Evolutionary conservation across 2,888 invertebrate species (phyloP), one percentile per base, ranked within the genome.

Genomic region (Pandemis cinnamomeana): DNA sequence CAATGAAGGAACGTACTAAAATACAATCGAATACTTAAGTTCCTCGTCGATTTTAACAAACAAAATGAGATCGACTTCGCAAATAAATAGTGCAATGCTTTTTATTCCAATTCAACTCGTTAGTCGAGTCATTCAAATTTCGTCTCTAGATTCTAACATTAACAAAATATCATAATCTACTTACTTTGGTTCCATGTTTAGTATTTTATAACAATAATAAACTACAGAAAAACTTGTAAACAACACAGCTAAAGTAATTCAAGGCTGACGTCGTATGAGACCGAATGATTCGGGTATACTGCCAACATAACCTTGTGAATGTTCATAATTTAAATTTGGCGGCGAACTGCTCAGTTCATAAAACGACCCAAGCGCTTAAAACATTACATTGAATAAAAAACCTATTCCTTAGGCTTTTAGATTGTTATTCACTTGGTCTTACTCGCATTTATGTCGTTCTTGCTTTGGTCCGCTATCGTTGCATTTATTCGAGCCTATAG

Each of bases 261-360:
- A n/a, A 51, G 51, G 51, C 5, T 51, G 0, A 51, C 51, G 51
- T 51, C 51, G n/a, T n/a, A 51, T 51, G 13, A n/a, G 51, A 51
- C 51, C n/a, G 51, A 51, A 51, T 51, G 6, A 5, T n/a, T 51
- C 51, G n/a, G n/a, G 13, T 13, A 51, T 51, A 51, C 51, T 51
- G 51, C 13, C 51, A 51, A n/a, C 51, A 51, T 51, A 51, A 51
- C 51, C 51, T 51, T 51, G 51, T n/a, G 51, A 51, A 51, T 51
- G 51, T 51, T 7, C 44, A 7, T 44, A n/a, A n/a, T 46, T 51
- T 51, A 51, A 51, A 51, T 51, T 51, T 51, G 51, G 51, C 51
- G 51, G n/a, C 5, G 6, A 51, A n/a, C 51, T 5, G n/a, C 51
- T 51, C 6, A 2, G 13, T 51, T 13, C n/a, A 5, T 13, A n/a